Conservation (phyloP, 1,140 invertebrate species). For the Drosophila ambigua region DNA sequence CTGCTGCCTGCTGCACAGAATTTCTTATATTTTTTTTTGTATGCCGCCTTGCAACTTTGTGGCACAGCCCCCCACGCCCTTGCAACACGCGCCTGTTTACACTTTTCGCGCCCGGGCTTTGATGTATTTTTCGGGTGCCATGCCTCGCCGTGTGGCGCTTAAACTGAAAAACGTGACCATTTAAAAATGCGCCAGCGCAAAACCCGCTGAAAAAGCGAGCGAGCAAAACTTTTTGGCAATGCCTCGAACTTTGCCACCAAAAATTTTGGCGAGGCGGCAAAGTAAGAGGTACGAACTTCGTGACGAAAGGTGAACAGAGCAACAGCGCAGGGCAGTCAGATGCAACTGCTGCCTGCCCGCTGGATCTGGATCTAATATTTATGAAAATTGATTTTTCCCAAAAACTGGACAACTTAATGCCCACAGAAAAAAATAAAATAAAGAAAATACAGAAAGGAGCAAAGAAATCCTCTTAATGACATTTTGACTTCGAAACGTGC, state of each 20-base stretch:
- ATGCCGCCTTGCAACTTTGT: conserved; percentile 69
- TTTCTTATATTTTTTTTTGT: conserved; percentile 24
- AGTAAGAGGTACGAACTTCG: conserved; percentile 43
- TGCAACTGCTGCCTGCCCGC: conserved; percentile 61
- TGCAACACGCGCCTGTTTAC: conserved; percentile 72
- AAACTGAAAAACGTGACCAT: conserved; percentile 80
- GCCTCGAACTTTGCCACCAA: conserved; percentile 39
- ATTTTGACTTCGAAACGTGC: conserved; percentile 67
- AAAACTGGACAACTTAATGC: conserved; percentile 72
- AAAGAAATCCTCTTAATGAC: conserved; percentile 54
- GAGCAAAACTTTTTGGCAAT: conserved; percentile 66
- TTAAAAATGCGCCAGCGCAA: conserved; percentile 72
- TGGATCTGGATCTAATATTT: conserved; percentile 64
- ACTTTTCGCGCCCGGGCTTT: conserved; percentile 71
- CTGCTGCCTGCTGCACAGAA: conserved; percentile 56
- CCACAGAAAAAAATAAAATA: conserved; percentile 1
- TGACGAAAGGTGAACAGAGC: conserved; percentile 73
- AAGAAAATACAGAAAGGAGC: conserved; percentile 6
- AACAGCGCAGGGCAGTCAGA: conserved; percentile 58
- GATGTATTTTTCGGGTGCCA: conserved; percentile 60
- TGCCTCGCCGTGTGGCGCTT: conserved; percentile 59
- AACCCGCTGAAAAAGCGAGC: not conserved
- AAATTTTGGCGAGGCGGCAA: conserved; percentile 21
- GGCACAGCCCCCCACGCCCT: conserved; percentile 38
- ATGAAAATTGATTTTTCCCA: conserved; percentile 75